phyloP scores from a whole-genome alignment of 2,113 vertebrate genomes.

The Sinocyclocheilus maitianheensis region DNA sequence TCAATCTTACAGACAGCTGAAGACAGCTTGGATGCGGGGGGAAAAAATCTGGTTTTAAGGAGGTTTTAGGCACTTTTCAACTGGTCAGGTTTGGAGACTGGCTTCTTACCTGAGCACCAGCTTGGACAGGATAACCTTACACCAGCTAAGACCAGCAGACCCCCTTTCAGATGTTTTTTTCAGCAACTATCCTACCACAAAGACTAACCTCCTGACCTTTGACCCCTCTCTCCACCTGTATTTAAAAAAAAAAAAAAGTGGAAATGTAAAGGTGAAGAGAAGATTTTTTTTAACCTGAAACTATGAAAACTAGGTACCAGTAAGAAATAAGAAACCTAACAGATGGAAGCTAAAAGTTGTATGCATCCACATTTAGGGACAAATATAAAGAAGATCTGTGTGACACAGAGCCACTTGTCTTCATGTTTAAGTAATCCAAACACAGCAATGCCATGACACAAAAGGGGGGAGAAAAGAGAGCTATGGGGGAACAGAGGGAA shows the following conservation, averaged over 20 bases:
- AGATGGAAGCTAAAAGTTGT: conserved; percentile 22
- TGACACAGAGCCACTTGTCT: background rate
- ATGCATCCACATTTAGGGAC: background rate
- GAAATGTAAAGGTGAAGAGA: background rate
- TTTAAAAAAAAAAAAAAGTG: background rate
- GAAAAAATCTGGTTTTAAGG: background rate
- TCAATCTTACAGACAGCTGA: background rate
- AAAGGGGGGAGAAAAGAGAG: conserved; percentile 2
- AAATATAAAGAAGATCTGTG: conserved; percentile 16
- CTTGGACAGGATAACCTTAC: background rate
- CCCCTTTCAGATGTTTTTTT: background rate
- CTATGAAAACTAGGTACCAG: background rate
- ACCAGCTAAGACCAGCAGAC: background rate
- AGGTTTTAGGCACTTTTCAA: background rate
- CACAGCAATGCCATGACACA: conserved; percentile 34
- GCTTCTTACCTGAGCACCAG: background rate
- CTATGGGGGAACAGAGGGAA: conserved; percentile 38
- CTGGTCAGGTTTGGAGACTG: background rate
- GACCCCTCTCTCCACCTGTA: conserved; percentile 1
- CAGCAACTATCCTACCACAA: background rate
- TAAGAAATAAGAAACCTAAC: conserved; percentile 9
- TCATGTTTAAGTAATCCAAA: conserved; percentile 34
- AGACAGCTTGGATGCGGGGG: background rate
- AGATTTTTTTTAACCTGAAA: background rate
- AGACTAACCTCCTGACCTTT: conserved; percentile 5